Evolutionary conservation across 2,113 vertebrate genomes (phyloP).

Genomic region (Leptobrachium ailaonicum): DNA sequence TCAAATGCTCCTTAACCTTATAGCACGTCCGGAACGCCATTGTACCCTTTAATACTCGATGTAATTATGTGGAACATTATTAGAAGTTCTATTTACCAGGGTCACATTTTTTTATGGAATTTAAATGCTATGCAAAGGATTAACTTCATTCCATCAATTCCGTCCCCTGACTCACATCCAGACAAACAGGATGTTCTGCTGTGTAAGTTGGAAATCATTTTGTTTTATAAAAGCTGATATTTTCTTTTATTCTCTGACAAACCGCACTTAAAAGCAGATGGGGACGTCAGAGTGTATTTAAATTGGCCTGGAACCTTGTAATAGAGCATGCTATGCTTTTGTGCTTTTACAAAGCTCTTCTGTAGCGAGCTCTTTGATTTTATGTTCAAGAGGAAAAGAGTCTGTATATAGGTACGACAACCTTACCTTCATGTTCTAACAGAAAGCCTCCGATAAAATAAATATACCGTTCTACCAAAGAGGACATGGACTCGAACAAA

Average conservation of each 20-base stretch:
- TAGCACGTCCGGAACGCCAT: no score
- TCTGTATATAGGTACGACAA: neutral
- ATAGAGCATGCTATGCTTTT: conserved; percentile 20
- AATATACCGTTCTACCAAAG: neutral
- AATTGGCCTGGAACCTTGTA: conserved; percentile 30
- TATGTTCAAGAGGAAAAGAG: conserved; percentile 21
- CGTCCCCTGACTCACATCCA: neutral
- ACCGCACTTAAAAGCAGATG: conserved; percentile 24
- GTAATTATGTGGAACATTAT: no score
- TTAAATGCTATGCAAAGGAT: neutral
- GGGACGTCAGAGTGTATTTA: conserved; percentile 32
- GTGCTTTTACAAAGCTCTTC: neutral
- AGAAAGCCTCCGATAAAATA: neutral
- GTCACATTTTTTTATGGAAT: no score
- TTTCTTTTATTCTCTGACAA: conserved; percentile 18
- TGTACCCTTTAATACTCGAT: no score
- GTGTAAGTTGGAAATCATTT: conserved; percentile 16
- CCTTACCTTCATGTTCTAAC: conserved; percentile 23
- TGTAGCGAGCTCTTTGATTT: conserved; percentile 23
- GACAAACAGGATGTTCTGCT: conserved; percentile 39
- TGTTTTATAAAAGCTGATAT: conserved; percentile 16
- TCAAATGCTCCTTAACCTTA: no score
- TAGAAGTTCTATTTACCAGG: no score
- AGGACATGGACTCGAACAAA: no score
- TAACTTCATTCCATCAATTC: neutral